Percentiles rank a stretch among this genome's conserved stretches.
These are phyloP conservation scores for Mimachlamys varia DNA, from an alignment of 2,888 invertebrate genomes.

Conservation along the genomic window DNA sequence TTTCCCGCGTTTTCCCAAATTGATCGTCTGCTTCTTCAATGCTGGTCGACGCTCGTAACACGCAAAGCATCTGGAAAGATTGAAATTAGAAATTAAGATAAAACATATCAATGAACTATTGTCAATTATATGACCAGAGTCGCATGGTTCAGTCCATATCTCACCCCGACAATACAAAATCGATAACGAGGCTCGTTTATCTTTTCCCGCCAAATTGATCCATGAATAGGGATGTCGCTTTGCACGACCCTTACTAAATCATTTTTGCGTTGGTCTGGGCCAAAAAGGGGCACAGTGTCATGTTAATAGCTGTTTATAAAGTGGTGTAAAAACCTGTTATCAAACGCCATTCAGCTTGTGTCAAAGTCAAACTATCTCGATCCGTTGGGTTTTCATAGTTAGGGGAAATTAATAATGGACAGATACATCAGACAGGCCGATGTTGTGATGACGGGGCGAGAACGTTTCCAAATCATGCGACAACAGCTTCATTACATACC, in stretches of 20 bases:
- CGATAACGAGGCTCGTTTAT: neutral
- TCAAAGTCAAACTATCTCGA: neutral
- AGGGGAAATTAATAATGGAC: neutral
- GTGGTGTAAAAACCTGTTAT: neutral
- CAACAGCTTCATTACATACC: neutral
- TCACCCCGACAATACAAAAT: neutral
- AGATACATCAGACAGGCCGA: neutral
- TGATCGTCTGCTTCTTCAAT: neutral
- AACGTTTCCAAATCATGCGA: neutral
- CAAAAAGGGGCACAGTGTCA: neutral
- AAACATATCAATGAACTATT: neutral
- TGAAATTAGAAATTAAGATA: conserved; percentile 21
- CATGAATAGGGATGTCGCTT: conserved; percentile 11
- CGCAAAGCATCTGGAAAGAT: conserved; percentile 31
- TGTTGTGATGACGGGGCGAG: neutral
- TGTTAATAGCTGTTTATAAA: neutral
- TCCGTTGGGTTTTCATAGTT: neutral
- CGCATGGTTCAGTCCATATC: neutral
- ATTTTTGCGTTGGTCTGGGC: conserved; percentile 17
- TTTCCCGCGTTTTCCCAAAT: neutral
- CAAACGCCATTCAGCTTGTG: neutral
- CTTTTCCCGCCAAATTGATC: conserved; percentile 26
- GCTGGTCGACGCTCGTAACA: neutral
- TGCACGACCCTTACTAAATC: neutral
- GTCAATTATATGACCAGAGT: neutral